Base-by-base conservation (phyloP, 2,888 invertebrate genomes). In the Limulus polyphemus region DNA sequence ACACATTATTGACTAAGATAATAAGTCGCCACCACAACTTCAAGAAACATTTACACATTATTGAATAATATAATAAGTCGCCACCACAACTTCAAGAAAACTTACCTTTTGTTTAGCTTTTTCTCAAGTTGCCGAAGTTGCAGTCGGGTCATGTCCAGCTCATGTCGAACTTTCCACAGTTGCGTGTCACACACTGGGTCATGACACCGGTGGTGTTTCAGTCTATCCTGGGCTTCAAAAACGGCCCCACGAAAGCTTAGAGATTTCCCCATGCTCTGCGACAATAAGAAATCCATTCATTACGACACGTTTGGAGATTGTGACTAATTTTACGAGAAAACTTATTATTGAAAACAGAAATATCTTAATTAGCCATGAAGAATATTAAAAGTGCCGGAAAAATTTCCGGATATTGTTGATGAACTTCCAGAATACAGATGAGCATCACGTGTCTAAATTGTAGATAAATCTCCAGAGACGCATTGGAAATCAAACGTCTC, bases 91-190 rank as follows among this genome's bases (percentile, higher is more conserved):
- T n/a, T n/a, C n/a, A n/a, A n/a, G n/a, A n/a, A n/a, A n/a, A 32
- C 32, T 32, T 32, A 32, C 32, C 32, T 3, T 7, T 32, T 32
- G 32, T 32, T 32, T 2, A 54, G 14, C 9, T 54, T 32, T 54
- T 13, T 54, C 54, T 92, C 89, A 72, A 94, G 79, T 75, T 91
- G 89, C 63, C 88, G 84, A 71, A 91, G 88, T 72, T 89, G 83
- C 72, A 90, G 80, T 71, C 86, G 81, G 1, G 92, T 89, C 77
- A 90, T 84, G 76, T 92, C 91, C 71, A 94, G 81, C 75, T 94
- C 91, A 75, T 92, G 87, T 71, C 88, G 86, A 56, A 90, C 89
- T 74, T 91, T 90, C 91, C 92, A 92, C 68, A 92, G 80, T 77
- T 84, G 89, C 72, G 83, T 86, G 79, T 82, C 90, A 80, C 83